Percentiles rank a stretch among this genome's conserved stretches.
These are phyloP conservation scores for Quadroppia sp. DNA, from an alignment of 2,888 invertebrate species.

Conservation along the genomic window DNA sequence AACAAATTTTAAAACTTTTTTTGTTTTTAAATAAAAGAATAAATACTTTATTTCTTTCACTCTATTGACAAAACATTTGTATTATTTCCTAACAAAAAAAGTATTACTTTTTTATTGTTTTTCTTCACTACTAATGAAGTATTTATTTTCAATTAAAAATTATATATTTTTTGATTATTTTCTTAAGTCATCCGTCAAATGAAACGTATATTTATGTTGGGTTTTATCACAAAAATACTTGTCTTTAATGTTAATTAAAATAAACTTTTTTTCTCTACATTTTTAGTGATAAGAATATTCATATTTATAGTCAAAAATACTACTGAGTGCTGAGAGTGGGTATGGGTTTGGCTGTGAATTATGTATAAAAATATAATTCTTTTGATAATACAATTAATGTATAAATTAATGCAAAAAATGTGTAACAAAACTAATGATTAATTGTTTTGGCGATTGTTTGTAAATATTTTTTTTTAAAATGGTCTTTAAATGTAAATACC, in stretches of 20 bases:
- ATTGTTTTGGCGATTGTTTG: neutral
- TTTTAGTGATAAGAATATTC: neutral
- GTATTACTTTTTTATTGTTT: neutral
- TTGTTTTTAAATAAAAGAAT: neutral
- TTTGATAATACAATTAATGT: neutral
- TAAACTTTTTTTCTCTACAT: neutral
- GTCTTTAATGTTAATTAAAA: neutral
- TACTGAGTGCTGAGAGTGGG: neutral
- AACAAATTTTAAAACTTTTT: neutral
- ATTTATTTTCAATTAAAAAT: conserved; percentile 2
- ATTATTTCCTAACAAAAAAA: neutral
- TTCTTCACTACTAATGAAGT: neutral
- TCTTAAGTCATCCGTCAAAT: conserved; percentile 3
- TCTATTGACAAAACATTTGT: conserved; percentile 14
- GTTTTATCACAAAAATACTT: neutral
- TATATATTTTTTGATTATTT: conserved; percentile 1
- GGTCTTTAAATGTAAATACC: no score
- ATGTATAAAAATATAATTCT: no score
- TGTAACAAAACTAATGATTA: neutral
- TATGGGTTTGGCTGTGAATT: no score
- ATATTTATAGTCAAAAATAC: neutral
- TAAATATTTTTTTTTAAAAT: neutral
- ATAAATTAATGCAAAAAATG: neutral
- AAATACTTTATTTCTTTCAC: no score
- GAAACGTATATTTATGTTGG: neutral